phyloP scores from a whole-genome alignment of 2,113 vertebrate genomes.

The Rhagologus leucostigma region DNA sequence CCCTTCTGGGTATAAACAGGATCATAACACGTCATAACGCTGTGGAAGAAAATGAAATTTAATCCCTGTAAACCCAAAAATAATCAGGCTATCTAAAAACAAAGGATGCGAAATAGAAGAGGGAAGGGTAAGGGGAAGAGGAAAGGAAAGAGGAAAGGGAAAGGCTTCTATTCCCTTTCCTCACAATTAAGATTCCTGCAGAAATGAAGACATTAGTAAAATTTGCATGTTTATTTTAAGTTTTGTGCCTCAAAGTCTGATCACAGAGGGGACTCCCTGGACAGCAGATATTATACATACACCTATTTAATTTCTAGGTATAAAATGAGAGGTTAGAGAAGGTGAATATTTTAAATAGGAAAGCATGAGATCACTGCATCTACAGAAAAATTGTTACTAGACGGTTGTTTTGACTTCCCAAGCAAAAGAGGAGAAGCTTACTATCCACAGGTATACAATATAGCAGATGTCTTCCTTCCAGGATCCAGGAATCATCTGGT shows the following conservation, averaged over 20 bases:
- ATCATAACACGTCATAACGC: rapidly evolving
- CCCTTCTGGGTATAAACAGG: no score
- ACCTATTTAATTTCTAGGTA: neutral
- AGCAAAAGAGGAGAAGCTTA: neutral
- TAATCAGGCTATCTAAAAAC: neutral
- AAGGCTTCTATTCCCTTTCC: neutral
- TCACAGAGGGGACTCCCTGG: neutral
- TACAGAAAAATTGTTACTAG: neutral
- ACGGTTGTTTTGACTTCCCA: neutral
- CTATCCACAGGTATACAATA: neutral
- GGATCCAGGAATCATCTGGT: neutral
- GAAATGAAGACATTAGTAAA: neutral
- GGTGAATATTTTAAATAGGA: neutral
- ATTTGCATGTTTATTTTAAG: neutral
- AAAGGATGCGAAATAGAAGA: neutral
- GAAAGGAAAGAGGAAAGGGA: neutral
- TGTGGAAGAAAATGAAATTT: neutral
- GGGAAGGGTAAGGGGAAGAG: neutral
- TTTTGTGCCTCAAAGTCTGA: neutral
- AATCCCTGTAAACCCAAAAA: neutral
- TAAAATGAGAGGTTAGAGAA: neutral
- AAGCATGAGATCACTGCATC: neutral
- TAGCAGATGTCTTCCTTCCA: neutral
- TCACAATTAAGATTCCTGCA: neutral
- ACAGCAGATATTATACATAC: neutral